A percentile compares a stretch with the other conserved stretches of the same genome.
These are phyloP conservation scores for Oncorhynchus gorbuscha DNA, from an alignment of 2,113 vertebrate genomes.

Conservation along the genomic window DNA sequence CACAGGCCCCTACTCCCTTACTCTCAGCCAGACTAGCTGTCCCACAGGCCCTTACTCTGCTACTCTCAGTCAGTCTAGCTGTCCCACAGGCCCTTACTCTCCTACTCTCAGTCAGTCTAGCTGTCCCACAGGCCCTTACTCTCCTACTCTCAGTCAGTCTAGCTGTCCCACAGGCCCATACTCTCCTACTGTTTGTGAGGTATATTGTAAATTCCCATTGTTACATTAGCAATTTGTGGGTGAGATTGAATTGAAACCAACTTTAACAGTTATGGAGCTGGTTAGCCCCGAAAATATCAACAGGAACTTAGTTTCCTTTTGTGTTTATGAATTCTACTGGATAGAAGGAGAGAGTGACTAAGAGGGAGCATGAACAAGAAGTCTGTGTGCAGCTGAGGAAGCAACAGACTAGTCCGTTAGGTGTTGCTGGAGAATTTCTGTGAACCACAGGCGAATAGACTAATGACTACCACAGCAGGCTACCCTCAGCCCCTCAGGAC, in stretches of 20 bases:
- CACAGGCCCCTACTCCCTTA: no score
- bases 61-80: conserved; percentile 52
- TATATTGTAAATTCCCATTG: background rate
- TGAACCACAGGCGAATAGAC: background rate
- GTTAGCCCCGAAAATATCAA: background rate
- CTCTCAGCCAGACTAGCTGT: no score
- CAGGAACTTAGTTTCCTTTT: background rate
- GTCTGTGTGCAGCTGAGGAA: conserved; percentile 9
- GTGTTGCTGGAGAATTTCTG: conserved; percentile 15
- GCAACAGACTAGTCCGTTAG: conserved; percentile 12
- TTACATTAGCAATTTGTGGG: conserved; percentile 23
- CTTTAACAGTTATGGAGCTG: conserved; percentile 8
- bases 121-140: no score
- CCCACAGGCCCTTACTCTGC: no score
- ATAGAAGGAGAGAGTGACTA: background rate
- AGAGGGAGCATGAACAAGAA: background rate
- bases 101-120: no score
- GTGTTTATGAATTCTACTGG: background rate
- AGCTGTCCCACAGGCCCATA: no score
- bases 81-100: no score
- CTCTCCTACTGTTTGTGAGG: background rate
- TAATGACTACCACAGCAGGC: conserved; percentile 6
- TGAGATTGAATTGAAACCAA: conserved; percentile 22
- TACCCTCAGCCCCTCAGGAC: background rate
- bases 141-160: rapidly evolving